Conservation (phyloP, 2,888 invertebrate species). For the Phragmatobia fuliginosa region DNA sequence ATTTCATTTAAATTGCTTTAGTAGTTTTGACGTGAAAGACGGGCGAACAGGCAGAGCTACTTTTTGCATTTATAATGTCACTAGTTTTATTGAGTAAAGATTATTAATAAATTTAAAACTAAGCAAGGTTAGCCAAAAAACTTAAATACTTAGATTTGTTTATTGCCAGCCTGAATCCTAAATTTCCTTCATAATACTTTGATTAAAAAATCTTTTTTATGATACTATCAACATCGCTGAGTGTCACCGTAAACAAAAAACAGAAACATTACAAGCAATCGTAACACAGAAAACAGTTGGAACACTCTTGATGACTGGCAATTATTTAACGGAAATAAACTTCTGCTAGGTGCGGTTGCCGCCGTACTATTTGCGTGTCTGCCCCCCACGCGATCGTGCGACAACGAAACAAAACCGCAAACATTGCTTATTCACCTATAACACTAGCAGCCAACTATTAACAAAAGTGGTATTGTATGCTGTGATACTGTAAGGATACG, state of each 20-base stretch:
- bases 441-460: constrained; percentile 40
- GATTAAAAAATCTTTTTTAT: neutral
- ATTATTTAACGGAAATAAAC: constrained; percentile 74
- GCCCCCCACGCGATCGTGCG: constrained; percentile 49
- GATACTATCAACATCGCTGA: neutral
- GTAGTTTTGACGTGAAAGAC: no score
- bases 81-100: no score
- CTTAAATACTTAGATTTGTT: no score
- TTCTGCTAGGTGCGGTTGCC: constrained; percentile 58
- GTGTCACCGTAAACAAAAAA: constrained; percentile 31
- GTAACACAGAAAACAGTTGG: constrained; percentile 55
- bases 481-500: constrained; percentile 8
- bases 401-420: constrained; percentile 37
- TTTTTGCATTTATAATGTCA: no score
- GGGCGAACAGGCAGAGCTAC: no score
- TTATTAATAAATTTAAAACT: no score
- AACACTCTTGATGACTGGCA: constrained; percentile 67
- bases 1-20: no score
- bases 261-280: constrained; percentile 43
- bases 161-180: neutral
- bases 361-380: constrained; percentile 52
- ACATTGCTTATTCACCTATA: constrained; percentile 50
- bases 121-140: neutral
- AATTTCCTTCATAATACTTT: neutral
- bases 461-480: constrained; percentile 59